phyloP scores from a whole-genome alignment of 2,113 vertebrate genomes.

The Orcinus orca region DNA sequence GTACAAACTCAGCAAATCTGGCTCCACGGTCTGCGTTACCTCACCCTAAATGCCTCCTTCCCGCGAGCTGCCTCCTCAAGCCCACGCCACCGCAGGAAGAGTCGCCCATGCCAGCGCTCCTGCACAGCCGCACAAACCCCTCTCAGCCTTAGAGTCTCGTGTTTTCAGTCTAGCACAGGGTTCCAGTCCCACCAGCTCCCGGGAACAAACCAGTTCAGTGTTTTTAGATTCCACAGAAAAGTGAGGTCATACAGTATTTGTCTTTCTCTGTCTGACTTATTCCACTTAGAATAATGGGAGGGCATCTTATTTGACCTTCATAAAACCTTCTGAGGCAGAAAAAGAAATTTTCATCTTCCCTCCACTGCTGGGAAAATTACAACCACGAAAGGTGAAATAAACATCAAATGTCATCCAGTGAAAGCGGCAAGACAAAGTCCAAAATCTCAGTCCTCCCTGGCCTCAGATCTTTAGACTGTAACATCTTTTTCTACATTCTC shows the following conservation, averaged over 20 bases:
- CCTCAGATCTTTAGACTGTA: not conserved
- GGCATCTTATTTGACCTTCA: not conserved
- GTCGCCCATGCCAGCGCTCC: too few species aligned
- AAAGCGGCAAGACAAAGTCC: not conserved
- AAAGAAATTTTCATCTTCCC: slow-evolving; percentile 6
- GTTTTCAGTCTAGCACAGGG: too few species aligned
- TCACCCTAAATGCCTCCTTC: too few species aligned
- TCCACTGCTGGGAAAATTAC: not conserved
- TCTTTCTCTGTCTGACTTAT: not conserved
- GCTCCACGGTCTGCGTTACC: too few species aligned
- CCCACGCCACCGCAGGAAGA: too few species aligned
- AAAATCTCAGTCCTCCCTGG: not conserved
- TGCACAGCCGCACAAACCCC: too few species aligned
- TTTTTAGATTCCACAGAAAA: not conserved
- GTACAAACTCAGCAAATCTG: too few species aligned
- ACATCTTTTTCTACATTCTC: not conserved
- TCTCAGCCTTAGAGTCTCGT: too few species aligned
- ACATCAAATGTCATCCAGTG: not conserved
- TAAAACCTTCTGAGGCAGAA: not conserved
- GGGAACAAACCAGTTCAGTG: not conserved
- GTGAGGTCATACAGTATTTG: not conserved
- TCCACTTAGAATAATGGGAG: not conserved
- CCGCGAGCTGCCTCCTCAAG: too few species aligned
- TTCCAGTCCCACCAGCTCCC: too few species aligned
- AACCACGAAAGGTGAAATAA: not conserved